phyloP scores from a whole-genome alignment of 64 coral and sea anemone species.

The Montipora cactus region DNA sequence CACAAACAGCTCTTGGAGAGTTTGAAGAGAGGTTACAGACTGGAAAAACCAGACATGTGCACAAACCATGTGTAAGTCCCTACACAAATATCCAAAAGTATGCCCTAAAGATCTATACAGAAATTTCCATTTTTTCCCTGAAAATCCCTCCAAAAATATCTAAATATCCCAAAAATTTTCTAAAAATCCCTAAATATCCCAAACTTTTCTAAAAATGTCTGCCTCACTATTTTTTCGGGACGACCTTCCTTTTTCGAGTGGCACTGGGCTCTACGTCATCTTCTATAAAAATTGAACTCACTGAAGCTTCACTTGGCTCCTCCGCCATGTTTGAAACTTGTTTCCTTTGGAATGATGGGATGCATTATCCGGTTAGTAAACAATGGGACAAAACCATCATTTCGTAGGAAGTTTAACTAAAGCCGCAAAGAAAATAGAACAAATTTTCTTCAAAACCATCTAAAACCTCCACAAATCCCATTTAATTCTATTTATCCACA shows the following conservation, averaged over 20 bases:
- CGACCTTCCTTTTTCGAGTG: slow-evolving; percentile 22
- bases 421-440: slow-evolving; percentile 42
- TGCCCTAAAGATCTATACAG: not conserved
- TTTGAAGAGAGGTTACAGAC: too few species aligned
- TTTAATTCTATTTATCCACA: slow-evolving; percentile 4
- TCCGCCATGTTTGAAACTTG: slow-evolving; percentile 51
- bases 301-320: not conserved
- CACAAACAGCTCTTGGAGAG: too few species aligned
- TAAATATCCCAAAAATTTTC: not conserved
- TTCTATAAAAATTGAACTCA: slow-evolving; percentile 58
- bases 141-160: not conserved
- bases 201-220: not conserved
- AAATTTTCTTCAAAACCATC: slow-evolving; percentile 46
- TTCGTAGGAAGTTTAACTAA: slow-evolving; percentile 34
- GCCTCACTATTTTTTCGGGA: not conserved
- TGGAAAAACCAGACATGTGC: too few species aligned
- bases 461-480: slow-evolving; percentile 2
- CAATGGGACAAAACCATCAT: slow-evolving; percentile 13
- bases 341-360: slow-evolving; percentile 42
- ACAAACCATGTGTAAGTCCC: too few species aligned
- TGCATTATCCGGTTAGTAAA: slow-evolving; percentile 42
- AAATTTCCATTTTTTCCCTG: not conserved
- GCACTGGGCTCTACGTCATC: slow-evolving; percentile 43
- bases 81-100: too few species aligned
- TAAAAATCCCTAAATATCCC: not conserved